phyloP scores from a whole-genome alignment of 2,113 vertebrate genomes.

The Tragelaphus imberbis region DNA sequence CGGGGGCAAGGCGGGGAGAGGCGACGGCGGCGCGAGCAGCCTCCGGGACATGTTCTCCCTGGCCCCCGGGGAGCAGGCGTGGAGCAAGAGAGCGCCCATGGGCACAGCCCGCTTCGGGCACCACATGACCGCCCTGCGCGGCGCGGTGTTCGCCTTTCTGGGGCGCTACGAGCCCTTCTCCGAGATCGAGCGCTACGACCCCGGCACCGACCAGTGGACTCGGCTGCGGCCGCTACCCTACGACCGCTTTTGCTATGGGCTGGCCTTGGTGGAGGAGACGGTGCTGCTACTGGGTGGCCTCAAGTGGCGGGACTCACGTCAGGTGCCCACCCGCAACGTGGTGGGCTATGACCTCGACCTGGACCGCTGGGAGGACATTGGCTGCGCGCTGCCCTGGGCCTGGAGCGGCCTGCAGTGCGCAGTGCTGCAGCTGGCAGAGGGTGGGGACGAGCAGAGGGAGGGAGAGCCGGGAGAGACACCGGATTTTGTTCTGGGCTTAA shows the following conservation, averaged over 20 bases:
- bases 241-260: constrained; percentile 91
- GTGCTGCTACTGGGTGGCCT: constrained; percentile 91
- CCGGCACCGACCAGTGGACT: constrained; percentile 87
- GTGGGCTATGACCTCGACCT: constrained; percentile 90
- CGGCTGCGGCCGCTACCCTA: constrained; percentile 85
- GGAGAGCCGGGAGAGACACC: background rate
- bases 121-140: constrained; percentile 87
- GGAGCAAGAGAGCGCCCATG: constrained; percentile 89
- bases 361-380: constrained; percentile 91
- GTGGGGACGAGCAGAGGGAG: constrained; percentile 19
- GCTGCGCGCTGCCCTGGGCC: constrained; percentile 85
- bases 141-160: constrained; percentile 90
- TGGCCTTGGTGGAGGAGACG: constrained; percentile 83
- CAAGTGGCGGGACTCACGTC: constrained; percentile 89
- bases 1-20: constrained; percentile 80
- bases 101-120: constrained; percentile 92
- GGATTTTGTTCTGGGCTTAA: background rate
- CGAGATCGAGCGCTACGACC: constrained; percentile 92
- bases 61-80: constrained; percentile 71
- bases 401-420: constrained; percentile 90
- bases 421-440: constrained; percentile 84
- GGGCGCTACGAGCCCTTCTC: constrained; percentile 94
- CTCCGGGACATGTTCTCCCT: constrained; percentile 86
- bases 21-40: constrained; percentile 70
- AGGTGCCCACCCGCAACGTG: constrained; percentile 88